A percentile compares a stretch with the other conserved stretches of the same genome.
phyloP scores from a whole-genome alignment of 2,797 vertebrate species.

The Sebastes hubbsi region DNA sequence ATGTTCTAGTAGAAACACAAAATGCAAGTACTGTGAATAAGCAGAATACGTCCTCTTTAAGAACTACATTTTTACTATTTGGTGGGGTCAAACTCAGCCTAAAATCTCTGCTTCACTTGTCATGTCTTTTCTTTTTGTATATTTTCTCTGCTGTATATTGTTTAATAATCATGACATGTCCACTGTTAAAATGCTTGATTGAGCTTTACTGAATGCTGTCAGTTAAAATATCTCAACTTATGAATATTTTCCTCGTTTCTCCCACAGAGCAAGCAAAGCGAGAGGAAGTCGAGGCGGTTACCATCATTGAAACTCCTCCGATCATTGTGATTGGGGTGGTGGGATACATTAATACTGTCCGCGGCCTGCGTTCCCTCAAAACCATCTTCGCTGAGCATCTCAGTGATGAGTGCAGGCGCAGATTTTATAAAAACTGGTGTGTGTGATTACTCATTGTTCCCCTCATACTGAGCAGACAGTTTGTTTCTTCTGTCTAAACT shows the following conservation, averaged over 20 bases:
- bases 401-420: constrained; percentile 91
- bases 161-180: background rate
- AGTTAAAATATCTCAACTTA: background rate
- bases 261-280: constrained; percentile 88
- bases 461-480: too few species aligned
- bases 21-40: too few species aligned
- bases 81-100: too few species aligned
- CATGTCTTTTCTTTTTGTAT: background rate
- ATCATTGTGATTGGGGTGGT: constrained; percentile 91
- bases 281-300: constrained; percentile 93
- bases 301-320: constrained; percentile 92
- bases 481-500: background rate
- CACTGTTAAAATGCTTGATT: background rate
- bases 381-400: constrained; percentile 94
- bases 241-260: background rate
- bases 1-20: too few species aligned
- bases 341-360: constrained; percentile 89
- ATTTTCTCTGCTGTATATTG: background rate
- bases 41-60: too few species aligned
- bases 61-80: too few species aligned
- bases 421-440: constrained; percentile 96
- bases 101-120: background rate
- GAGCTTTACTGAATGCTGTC: background rate
- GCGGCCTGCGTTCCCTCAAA: constrained; percentile 89
- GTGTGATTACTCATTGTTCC: background rate